A percentile compares a stretch with the other conserved stretches of the same genome.
Conservation (phyloP, 2,113 vertebrate species). For the Hydrochoerus hydrochaeris region DNA sequence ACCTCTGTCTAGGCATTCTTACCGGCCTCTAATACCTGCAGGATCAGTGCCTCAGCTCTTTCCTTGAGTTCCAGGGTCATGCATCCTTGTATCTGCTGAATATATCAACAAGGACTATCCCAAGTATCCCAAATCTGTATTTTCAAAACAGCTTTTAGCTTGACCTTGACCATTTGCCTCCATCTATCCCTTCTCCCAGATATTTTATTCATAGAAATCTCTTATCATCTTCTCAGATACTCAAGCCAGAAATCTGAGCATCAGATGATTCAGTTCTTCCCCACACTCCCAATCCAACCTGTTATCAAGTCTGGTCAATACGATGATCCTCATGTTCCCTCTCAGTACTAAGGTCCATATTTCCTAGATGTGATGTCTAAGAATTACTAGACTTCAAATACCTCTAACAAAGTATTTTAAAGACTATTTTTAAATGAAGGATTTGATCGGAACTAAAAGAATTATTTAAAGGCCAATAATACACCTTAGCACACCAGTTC, state of each 20-base stretch:
- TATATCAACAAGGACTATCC: background rate
- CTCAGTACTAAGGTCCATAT: background rate
- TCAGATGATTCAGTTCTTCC: background rate
- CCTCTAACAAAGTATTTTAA: background rate
- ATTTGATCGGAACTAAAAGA: constrained; percentile 10
- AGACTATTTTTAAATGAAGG: constrained; percentile 33
- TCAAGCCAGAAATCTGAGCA: background rate
- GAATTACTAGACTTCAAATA: background rate
- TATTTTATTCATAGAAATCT: background rate
- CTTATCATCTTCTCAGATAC: background rate
- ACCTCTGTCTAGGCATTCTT: background rate
- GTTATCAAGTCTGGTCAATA: background rate
- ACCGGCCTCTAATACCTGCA: background rate
- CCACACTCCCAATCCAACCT: too few relatives aligned
- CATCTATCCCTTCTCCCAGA: background rate
- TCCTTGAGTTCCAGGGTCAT: background rate
- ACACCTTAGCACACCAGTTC: background rate
- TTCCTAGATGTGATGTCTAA: background rate
- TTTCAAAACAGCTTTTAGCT: background rate
- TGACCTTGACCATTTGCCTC: background rate
- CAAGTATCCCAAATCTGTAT: background rate
- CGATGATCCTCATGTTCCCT: background rate
- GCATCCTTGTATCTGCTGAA: background rate
- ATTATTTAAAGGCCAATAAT: background rate
- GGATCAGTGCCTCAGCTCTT: background rate